Evolutionary conservation across 2,113 vertebrate genomes (phyloP), one percentile per base, ranked within the genome.

Genomic region (Amphiprion percula): DNA sequence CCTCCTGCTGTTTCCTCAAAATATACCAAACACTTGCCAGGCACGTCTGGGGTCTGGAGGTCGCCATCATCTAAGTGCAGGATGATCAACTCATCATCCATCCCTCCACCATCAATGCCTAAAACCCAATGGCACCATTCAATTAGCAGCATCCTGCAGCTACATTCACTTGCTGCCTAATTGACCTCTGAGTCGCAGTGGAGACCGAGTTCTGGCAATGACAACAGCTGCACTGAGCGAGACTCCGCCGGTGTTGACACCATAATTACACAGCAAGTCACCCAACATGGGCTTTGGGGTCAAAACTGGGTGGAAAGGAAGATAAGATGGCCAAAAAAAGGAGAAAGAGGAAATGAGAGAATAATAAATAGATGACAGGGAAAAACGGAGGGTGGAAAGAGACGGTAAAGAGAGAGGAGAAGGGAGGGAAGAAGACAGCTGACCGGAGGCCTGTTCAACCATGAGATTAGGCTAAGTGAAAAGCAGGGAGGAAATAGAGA

Each of bases 101-200:
- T 74, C 58, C 71, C 56, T 68, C 46, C 63, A 28, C 60, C 50
- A 74, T 74, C 77, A 33, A 49, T 69, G 76, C 50, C 80, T 65
- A 41, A 90, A 70, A 74, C 81, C 70, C 82, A 70, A 77, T 23
- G 37, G 86, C 50, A 80, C 80, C 73, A 72, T 83, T 90, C 83
- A 90, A 86, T 90, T 86, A 89, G 71, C 68, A 65, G 63, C 82
- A 83, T 85, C 84, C 88, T 65, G 74, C 79, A 74, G 88, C 81
- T 68, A 50, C 68, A 85, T 78, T 84, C 86, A 84, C 87, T 86
- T 82, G 71, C 83, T 87, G 86, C 84, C 67, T 90, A 88, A 92
- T 87, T 86, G 90, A 93, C 84, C 90, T 83, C 72, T 16, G 73
- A 87, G 85, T 71, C 67, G 24, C 76, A 60, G 71, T 68, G 82